A percentile compares a stretch with the other conserved stretches of the same genome.
phyloP scores from a whole-genome alignment of 64 coral and sea anemone genomes.

The Montipora capricornis region DNA sequence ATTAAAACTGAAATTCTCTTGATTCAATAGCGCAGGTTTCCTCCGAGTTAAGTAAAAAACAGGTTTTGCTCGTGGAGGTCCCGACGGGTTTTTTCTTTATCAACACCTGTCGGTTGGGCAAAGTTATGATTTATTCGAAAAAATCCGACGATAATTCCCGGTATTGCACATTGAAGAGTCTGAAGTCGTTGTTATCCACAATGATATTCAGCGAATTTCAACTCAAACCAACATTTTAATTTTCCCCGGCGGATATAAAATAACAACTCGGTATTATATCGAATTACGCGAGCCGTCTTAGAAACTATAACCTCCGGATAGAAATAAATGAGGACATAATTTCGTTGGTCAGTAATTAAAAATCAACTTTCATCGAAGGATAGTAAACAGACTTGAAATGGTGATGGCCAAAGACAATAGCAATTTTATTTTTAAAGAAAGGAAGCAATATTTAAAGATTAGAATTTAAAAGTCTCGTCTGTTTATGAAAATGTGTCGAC shows the following conservation, averaged over 20 bases:
- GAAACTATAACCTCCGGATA: constrained; percentile 42
- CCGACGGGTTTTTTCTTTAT: background rate
- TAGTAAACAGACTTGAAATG: constrained; percentile 48
- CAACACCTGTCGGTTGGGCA: background rate
- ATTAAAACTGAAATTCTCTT: background rate
- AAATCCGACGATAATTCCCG: background rate
- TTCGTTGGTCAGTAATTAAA: constrained; percentile 53
- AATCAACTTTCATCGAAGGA: constrained; percentile 33
- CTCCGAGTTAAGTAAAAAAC: background rate
- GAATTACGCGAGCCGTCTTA: constrained; percentile 63
- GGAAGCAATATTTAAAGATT: constrained; percentile 45
- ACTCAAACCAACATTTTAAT: constrained; percentile 15
- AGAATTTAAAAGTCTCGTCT: constrained; percentile 50
- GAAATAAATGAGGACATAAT: constrained; percentile 67
- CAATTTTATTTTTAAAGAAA: constrained; percentile 21
- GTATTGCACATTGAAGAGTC: too few relatives aligned
- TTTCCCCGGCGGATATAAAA: constrained; percentile 35
- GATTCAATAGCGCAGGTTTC: background rate
- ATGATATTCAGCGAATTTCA: constrained; percentile 15
- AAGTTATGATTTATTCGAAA: background rate
- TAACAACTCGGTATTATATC: constrained; percentile 31
- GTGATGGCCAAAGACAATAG: constrained; percentile 40
- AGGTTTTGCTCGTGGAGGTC: background rate
- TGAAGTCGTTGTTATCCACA: constrained; percentile 4
- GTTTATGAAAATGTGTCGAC: constrained; percentile 8